Conservation (phyloP, 2,888 invertebrate genomes). For the Dicyrtoma fusca region DNA sequence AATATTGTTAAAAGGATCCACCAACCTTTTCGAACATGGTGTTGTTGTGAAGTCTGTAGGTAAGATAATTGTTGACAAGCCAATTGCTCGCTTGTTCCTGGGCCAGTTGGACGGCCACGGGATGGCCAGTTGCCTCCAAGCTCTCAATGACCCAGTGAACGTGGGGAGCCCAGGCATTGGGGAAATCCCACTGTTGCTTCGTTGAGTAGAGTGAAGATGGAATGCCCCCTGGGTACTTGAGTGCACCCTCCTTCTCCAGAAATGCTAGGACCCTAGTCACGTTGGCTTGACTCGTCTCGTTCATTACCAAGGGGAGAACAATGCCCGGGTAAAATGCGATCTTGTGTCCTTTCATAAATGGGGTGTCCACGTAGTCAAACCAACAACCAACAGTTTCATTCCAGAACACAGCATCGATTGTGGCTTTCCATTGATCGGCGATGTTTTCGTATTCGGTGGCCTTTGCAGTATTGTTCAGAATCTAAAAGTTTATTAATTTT, state of each 20-base stretch:
- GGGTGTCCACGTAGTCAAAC: slow-evolving; percentile 76
- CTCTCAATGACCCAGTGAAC: slow-evolving; percentile 82
- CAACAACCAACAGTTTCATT: slow-evolving; percentile 74
- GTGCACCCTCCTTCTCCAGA: slow-evolving; percentile 69
- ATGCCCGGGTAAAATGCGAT: slow-evolving; percentile 74
- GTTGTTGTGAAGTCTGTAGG: slow-evolving; percentile 65
- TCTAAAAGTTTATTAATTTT: no score
- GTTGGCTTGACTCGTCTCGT: slow-evolving; percentile 32
- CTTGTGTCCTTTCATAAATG: slow-evolving; percentile 66
- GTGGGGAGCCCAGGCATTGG: slow-evolving; percentile 78
- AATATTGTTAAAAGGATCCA: no score
- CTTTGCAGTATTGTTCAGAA: no score
- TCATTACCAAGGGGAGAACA: slow-evolving; percentile 74
- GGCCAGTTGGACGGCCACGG: slow-evolving; percentile 70
- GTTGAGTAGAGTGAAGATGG: slow-evolving; percentile 77
- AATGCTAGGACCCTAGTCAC: slow-evolving; percentile 66
- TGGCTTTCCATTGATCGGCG: slow-evolving; percentile 64
- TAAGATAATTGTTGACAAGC: slow-evolving; percentile 78
- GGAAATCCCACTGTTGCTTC: slow-evolving; percentile 59
- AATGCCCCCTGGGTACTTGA: slow-evolving; percentile 71
- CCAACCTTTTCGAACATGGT: slow-evolving; percentile 89
- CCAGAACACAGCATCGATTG: slow-evolving; percentile 75
- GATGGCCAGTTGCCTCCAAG: slow-evolving; percentile 70
- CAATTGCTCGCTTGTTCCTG: slow-evolving; percentile 75
- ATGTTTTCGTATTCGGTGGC: slow-evolving; percentile 7